A percentile compares a stretch with the other conserved stretches of the same genome.
phyloP scores from a whole-genome alignment of 2,888 invertebrate genomes.

The Empis stercorea region DNA sequence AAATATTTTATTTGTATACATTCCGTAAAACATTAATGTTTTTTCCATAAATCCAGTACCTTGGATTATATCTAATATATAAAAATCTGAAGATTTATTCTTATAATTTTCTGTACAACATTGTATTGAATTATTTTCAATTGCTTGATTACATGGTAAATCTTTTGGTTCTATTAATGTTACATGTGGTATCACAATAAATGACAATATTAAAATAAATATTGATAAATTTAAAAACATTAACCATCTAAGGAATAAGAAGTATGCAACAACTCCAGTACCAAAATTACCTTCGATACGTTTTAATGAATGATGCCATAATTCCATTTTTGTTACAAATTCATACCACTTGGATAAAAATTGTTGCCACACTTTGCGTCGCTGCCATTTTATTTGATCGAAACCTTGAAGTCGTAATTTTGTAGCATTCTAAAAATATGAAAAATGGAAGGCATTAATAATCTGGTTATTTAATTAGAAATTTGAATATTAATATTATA shows the following conservation, averaged over 20 bases:
- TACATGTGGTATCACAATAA: constrained; percentile 55
- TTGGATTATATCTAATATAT: constrained; percentile 48
- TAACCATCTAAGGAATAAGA: constrained; percentile 74
- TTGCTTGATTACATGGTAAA: constrained; percentile 25
- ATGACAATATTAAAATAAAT: constrained; percentile 50
- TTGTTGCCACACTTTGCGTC: constrained; percentile 59
- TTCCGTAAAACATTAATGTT: constrained; percentile 71
- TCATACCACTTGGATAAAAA: constrained; percentile 51
- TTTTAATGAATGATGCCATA: constrained; percentile 63
- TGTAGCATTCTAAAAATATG: constrained; percentile 55
- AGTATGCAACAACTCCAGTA: constrained; percentile 70
- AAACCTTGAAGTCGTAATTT: constrained; percentile 69
- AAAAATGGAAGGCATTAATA: no score
- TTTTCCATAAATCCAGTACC: constrained; percentile 65
- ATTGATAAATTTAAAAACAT: constrained; percentile 63
- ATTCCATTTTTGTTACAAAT: constrained; percentile 52
- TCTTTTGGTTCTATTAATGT: constrained; percentile 36
- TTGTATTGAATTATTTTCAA: constrained; percentile 34
- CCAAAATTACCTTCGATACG: constrained; percentile 73
- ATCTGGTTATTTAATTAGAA: no score
- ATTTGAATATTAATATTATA: no score
- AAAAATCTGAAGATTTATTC: constrained; percentile 37
- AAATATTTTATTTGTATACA: constrained; percentile 50
- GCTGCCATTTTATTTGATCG: constrained; percentile 68
- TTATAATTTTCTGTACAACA: constrained; percentile 49